phyloP scores from a whole-genome alignment of 2,888 invertebrate species.

The Tetropium fuscum region DNA sequence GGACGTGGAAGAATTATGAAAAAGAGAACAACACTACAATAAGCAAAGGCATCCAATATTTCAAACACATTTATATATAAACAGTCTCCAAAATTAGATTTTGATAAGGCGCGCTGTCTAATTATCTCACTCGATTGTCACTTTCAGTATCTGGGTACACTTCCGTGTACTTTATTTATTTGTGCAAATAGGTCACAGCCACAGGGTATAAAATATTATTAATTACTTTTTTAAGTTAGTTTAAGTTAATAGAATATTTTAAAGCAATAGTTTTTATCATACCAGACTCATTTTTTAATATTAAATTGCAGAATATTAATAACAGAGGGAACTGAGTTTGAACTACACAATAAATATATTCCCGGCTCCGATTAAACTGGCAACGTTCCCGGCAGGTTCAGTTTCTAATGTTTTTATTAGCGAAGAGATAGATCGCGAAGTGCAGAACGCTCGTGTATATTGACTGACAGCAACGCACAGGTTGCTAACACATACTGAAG shows the following conservation, averaged over 20 bases:
- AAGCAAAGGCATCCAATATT: constrained; percentile 38
- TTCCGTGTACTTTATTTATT: not conserved
- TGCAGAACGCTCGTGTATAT: constrained; percentile 53
- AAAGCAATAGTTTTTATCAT: not conserved
- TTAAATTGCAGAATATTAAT: not conserved
- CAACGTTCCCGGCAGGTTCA: not conserved
- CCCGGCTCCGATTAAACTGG: constrained; percentile 9
- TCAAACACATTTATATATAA: constrained; percentile 34
- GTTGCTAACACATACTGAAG: constrained; percentile 69
- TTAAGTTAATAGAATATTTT: not conserved
- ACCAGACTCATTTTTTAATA: not conserved
- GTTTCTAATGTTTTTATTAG: not conserved
- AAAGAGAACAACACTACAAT: constrained; percentile 55
- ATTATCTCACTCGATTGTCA: constrained; percentile 14
- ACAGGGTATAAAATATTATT: not conserved
- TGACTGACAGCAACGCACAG: constrained; percentile 59
- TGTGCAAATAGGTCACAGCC: not conserved
- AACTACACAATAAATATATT: constrained; percentile 4
- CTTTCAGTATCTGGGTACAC: constrained; percentile 6
- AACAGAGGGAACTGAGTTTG: not conserved
- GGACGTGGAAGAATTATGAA: constrained; percentile 47
- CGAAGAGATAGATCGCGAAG: constrained; percentile 54
- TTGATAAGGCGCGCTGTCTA: not conserved
- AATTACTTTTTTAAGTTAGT: not conserved
- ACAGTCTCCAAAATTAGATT: constrained; percentile 36